A percentile compares a stretch with the other conserved stretches of the same genome.
phyloP scores from a whole-genome alignment of 2,113 vertebrate species.

The Antennarius striatus region DNA sequence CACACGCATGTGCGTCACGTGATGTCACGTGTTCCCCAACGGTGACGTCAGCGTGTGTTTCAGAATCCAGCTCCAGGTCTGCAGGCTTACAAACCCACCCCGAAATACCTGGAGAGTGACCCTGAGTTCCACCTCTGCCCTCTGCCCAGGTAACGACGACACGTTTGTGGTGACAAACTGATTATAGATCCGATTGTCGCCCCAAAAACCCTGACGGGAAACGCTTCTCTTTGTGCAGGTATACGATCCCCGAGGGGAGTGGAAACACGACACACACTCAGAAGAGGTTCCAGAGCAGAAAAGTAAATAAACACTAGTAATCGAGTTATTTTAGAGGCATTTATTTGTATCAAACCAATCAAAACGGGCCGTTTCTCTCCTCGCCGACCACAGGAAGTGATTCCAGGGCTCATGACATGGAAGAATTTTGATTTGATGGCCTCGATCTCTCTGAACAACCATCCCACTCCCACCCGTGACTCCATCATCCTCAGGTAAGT shows the following conservation, averaged over 20 bases:
- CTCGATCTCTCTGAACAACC: constrained; percentile 62
- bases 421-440: constrained; percentile 78
- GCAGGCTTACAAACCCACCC: constrained; percentile 74
- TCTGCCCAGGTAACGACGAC: constrained; percentile 71
- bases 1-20: neutral
- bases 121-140: constrained; percentile 88
- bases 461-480: constrained; percentile 39
- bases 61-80: constrained; percentile 91
- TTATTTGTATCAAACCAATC: too few relatives aligned
- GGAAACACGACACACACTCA: constrained; percentile 75
- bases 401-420: constrained; percentile 84
- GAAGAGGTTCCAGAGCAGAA: constrained; percentile 79
- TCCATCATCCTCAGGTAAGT: neutral
- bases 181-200: neutral
- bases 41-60: neutral
- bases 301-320: constrained; percentile 65
- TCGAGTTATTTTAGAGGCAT: too few relatives aligned
- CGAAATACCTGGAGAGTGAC: constrained; percentile 83
- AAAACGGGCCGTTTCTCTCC: neutral
- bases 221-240: constrained; percentile 45
- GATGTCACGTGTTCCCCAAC: too few relatives aligned
- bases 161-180: neutral
- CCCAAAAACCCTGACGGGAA: neutral
- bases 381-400: constrained; percentile 79
- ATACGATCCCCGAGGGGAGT: constrained; percentile 64